Percentiles rank a stretch among this genome's conserved stretches.
phyloP scores from a whole-genome alignment of 1,140 invertebrate genomes.

The Panagrolaimus sp. region DNA sequence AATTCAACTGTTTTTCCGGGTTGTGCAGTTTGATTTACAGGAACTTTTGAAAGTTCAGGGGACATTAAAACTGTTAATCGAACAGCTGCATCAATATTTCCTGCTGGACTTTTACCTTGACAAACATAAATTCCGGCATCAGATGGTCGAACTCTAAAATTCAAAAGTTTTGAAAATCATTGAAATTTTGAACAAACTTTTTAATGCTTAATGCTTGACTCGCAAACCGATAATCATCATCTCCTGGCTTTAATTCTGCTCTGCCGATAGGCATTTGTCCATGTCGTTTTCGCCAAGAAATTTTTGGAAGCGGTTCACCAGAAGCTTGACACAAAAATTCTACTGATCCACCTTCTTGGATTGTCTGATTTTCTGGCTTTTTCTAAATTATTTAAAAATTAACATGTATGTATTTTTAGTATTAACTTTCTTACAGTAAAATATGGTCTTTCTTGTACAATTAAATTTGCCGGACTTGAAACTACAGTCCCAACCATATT shows the following conservation, averaged over 20 bases:
- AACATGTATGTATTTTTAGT: neutral
- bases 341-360: conserved; percentile 5
- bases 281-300: neutral
- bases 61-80: conserved; percentile 1
- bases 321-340: conserved; percentile 12
- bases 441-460: conserved; percentile 7
- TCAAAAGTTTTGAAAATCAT: no score
- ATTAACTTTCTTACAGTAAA: neutral
- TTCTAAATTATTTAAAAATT: neutral
- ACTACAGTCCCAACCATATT: conserved; percentile 9
- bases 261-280: conserved; percentile 13
- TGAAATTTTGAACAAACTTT: neutral
- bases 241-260: neutral
- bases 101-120: conserved; percentile 9
- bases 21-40: neutral
- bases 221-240: conserved; percentile 5
- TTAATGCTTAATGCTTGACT: conserved; percentile 16
- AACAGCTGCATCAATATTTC: conserved; percentile 10
- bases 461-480: conserved; percentile 12
- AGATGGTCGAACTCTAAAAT: neutral
- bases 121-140: conserved; percentile 13
- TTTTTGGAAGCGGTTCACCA: conserved; percentile 14
- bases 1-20: conserved; percentile 9
- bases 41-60: conserved; percentile 3
- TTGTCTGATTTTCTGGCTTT: conserved; percentile 1